These are phyloP conservation scores for Tenualosa thibaudeaui DNA, from an alignment of 2,797 vertebrate genomes.

Conservation along the genomic window DNA sequence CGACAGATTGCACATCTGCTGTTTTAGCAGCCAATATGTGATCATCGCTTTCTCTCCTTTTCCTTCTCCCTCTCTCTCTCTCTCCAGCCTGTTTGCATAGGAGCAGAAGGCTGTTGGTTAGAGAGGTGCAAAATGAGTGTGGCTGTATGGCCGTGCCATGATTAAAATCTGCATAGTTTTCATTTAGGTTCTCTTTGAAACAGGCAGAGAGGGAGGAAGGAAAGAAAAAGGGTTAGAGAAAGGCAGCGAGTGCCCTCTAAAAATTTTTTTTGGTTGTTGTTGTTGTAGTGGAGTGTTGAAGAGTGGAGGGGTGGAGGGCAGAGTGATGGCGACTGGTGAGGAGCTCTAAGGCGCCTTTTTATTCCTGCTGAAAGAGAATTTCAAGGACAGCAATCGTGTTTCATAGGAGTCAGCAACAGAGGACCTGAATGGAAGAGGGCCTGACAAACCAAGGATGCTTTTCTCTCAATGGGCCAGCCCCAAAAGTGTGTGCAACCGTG, in stretches of 20 bases:
- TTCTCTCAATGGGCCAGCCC: background rate
- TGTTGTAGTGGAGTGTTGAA: background rate
- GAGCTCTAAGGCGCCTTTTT: conserved; percentile 5
- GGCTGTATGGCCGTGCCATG: background rate
- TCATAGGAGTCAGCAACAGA: conserved; percentile 17
- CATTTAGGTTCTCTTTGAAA: background rate
- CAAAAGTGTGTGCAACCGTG: background rate
- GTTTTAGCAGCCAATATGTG: conserved; percentile 9
- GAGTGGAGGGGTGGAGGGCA: background rate
- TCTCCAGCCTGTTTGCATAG: background rate
- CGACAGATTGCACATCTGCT: conserved; percentile 18
- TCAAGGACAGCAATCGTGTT: conserved; percentile 23
- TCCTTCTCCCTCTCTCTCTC: background rate
- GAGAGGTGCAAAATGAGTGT: background rate
- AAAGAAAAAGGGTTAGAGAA: background rate
- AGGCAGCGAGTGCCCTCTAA: background rate
- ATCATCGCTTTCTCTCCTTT: background rate
- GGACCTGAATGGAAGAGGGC: background rate
- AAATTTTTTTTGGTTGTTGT: background rate
- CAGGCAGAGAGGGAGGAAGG: background rate
- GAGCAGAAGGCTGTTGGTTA: conserved; percentile 6
- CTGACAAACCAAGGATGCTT: background rate
- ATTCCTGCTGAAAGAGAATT: background rate
- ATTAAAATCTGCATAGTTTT: conserved; percentile 20
- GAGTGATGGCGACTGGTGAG: background rate